Evolutionary conservation across 2,797 vertebrate genomes (phyloP).

Genomic region (Coregonus suidteri): DNA sequence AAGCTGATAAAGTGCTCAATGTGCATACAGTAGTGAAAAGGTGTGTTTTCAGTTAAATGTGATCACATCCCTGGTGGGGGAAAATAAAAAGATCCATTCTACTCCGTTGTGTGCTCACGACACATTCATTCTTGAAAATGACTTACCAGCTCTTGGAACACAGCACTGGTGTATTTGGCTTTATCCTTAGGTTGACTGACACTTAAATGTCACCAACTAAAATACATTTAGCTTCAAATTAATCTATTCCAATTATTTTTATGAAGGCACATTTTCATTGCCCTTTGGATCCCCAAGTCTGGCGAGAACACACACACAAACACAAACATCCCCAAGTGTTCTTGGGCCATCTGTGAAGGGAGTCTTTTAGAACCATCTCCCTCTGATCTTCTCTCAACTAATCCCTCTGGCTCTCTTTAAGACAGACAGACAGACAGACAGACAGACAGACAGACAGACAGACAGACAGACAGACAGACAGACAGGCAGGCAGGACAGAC

Average conservation of each 20-base stretch:
- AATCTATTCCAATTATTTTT: conserved; percentile 31
- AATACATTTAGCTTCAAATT: conserved; percentile 36
- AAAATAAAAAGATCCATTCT: too few species aligned
- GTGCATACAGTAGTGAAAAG: too few species aligned
- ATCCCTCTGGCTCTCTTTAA: conserved; percentile 21
- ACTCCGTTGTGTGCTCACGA: not conserved
- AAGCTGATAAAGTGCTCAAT: too few species aligned
- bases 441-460: too few species aligned
- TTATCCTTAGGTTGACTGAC: conserved; percentile 48
- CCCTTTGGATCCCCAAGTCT: conserved; percentile 30
- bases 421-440: not conserved
- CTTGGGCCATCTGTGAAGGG: conserved; percentile 12
- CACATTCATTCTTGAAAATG: conserved; percentile 27
- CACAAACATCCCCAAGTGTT: not conserved
- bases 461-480: too few species aligned
- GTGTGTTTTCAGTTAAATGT: too few species aligned
- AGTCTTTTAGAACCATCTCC: not conserved
- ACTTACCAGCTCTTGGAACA: conserved; percentile 47
- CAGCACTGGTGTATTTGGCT: conserved; percentile 38
- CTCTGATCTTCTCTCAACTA: conserved; percentile 1
- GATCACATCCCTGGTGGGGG: not conserved
- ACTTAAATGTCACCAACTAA: conserved; percentile 55
- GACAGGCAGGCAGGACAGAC: too few species aligned
- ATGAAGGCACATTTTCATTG: conserved; percentile 32
- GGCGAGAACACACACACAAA: not conserved